Base-by-base conservation (phyloP, 2,797 vertebrate species). In the Brachyrhaphis roseni region DNA sequence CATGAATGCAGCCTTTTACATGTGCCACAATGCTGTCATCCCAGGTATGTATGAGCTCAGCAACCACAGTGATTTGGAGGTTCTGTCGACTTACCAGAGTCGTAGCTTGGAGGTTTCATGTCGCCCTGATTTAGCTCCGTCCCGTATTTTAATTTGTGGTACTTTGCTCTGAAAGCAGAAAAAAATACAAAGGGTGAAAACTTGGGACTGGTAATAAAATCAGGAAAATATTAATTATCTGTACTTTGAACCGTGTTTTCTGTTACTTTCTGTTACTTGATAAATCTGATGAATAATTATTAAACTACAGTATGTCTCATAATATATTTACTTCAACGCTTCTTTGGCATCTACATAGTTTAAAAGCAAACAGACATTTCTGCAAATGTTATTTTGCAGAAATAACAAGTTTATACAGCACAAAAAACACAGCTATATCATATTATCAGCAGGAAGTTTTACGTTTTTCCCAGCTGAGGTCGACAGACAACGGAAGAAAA, bases 71-170 rank as follows among this genome's bases (percentile, higher is more conserved):
- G 83, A 87, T 90, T 90, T 81, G 87, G 72, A 83, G 83, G 82
- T 39, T 72, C 78, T 2, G 15, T 46, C 43, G 84, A 92, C 97
- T 97, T 97, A 99, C 98, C 98, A 68, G 97, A 99, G 96, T 99
- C 98, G 86, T 99, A 99, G 95, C 96, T 98, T 7, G 98, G 98
- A 83, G 98, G 98, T 89, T 99, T 99, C 97, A 99, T 95, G 92
- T 99, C 98, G 87, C 98, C 98, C 95, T 99, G 98, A 95, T 98
- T 98, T 92, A 99, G 94, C 87, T 99, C 98, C 34, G 98, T 99
- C 80, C 98, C 98, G 78, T 99, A 99, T 95, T 99, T 99, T 94
- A 99, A 96, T 92, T 99, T 99, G 94, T 99, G 98, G 94, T 97
- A 98, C 93, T 99, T 99, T 87, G 98, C 97, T 96, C 98, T 99